Base-by-base conservation (phyloP, 2,888 invertebrate species). In the Teleiodes luculella region DNA sequence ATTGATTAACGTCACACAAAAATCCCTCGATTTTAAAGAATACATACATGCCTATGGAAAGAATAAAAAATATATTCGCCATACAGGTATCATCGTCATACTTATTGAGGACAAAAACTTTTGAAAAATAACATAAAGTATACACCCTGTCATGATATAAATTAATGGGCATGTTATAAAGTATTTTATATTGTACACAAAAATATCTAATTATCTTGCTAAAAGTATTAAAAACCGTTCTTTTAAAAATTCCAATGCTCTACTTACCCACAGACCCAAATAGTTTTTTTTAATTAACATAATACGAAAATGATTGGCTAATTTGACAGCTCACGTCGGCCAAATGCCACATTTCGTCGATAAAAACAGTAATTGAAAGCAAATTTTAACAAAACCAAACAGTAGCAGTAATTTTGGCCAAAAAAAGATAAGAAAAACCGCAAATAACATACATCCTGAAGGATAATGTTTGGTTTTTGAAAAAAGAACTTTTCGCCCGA, bases 291-390 rank as follows among this genome's bases (percentile, higher is more conserved):
- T 49, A 54, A 4, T 33, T 10, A 28, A 39, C 35, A 41, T 18
- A 24, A 18, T 20, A 35, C 65, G 59, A 57, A 67, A 68, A 63
- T 63, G 53, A 61, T 57, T 49, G 64, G 58, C 54, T 68, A 76
- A 70, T 69, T 76, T 79, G 74, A 75, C 75, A 72, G 68, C 63
- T 14, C 63, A 51, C 66, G 59, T 80, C 71, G 52, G 60, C 78
- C 81, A 83, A 76, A 81, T 83, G 81, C 71, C 72, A 68, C 58
- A 59, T 60, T 54, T 57, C 33, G 28, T 18, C 11, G 13, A 20
- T n/a, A 41, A 45, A 46, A 47, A 47, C 31, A 47, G 33, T 46
- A 7, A 20, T 56, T 50, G 41, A 57, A 56, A 47, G 30, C 45
- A 48, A 36, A 39, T 51, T 53, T 33, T 55, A 57, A 41, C 18